Percentiles rank a stretch among this genome's conserved stretches.
These are phyloP conservation scores for Drosophila kikkawai DNA, from an alignment of 1,140 invertebrate species.

Conservation along the genomic window DNA sequence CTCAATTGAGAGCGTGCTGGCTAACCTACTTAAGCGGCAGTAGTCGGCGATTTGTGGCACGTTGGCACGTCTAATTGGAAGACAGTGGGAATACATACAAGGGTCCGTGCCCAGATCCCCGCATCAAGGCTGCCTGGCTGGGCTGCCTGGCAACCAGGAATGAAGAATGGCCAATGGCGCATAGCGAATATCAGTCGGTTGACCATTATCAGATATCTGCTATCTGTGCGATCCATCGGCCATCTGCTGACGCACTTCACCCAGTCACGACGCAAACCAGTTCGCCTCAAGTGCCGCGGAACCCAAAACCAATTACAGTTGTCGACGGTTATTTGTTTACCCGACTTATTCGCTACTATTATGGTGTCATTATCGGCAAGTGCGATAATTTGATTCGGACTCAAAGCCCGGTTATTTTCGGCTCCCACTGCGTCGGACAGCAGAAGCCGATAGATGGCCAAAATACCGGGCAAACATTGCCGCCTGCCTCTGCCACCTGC, in stretches of 20 bases:
- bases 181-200: slow-evolving; percentile 1
- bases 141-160: slow-evolving; percentile 1
- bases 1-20: slow-evolving; percentile 53
- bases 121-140: slow-evolving; percentile 22
- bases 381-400: slow-evolving; percentile 50
- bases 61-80: slow-evolving; percentile 52
- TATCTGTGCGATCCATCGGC: slow-evolving; percentile 22
- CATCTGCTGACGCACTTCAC: slow-evolving; percentile 63
- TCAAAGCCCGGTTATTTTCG: slow-evolving; percentile 37
- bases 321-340: slow-evolving; percentile 53
- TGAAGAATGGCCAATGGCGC: not conserved
- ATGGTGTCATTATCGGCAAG: slow-evolving; percentile 47
- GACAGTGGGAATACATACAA: slow-evolving; percentile 32
- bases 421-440: not conserved
- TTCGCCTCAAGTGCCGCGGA: slow-evolving; percentile 55
- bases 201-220: slow-evolving; percentile 26
- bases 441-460: slow-evolving; percentile 16
- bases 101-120: slow-evolving; percentile 16
- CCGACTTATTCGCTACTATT: slow-evolving; percentile 42
- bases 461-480: slow-evolving; percentile 38
- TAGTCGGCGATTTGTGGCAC: slow-evolving; percentile 47
- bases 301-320: slow-evolving; percentile 46
- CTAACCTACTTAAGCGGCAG: slow-evolving; percentile 54
- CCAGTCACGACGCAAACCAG: slow-evolving; percentile 62
- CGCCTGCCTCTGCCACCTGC: not conserved